Conservation (phyloP, 2,113 vertebrate genomes). For the Pelmatolapia mariae region DNA sequence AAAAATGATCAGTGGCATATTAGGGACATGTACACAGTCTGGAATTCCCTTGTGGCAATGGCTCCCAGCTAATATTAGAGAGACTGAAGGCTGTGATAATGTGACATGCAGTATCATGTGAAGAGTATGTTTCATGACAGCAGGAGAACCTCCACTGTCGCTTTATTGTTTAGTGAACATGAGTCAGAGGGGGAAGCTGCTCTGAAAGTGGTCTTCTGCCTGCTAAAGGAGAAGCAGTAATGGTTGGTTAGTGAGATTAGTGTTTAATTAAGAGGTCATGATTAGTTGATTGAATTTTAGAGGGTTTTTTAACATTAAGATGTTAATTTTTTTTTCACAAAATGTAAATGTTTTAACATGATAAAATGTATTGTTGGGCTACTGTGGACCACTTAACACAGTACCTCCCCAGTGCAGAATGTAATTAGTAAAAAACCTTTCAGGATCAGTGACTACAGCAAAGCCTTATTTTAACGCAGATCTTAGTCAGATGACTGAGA, state of each 20-base stretch:
- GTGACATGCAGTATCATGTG: neutral
- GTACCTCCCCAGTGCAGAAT: accelerated
- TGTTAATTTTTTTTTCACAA: neutral
- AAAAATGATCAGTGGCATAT: neutral
- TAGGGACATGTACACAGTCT: neutral
- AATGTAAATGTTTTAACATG: neutral
- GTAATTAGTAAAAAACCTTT: neutral
- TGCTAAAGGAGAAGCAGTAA: neutral
- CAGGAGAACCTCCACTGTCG: neutral
- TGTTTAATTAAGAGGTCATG: neutral
- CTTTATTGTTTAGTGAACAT: neutral
- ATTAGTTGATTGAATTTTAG: neutral
- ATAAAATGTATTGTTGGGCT: neutral
- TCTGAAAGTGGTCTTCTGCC: neutral
- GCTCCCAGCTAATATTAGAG: neutral
- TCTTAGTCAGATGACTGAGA: neutral
- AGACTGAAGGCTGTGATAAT: neutral
- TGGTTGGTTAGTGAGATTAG: neutral
- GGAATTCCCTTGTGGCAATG: neutral
- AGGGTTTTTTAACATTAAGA: neutral
- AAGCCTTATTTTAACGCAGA: neutral
- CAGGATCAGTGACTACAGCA: neutral
- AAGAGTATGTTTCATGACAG: neutral
- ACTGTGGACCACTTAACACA: neutral
- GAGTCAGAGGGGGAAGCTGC: neutral